phyloP scores from a whole-genome alignment of 1,140 invertebrate species.

The Drosophila navojoa region DNA sequence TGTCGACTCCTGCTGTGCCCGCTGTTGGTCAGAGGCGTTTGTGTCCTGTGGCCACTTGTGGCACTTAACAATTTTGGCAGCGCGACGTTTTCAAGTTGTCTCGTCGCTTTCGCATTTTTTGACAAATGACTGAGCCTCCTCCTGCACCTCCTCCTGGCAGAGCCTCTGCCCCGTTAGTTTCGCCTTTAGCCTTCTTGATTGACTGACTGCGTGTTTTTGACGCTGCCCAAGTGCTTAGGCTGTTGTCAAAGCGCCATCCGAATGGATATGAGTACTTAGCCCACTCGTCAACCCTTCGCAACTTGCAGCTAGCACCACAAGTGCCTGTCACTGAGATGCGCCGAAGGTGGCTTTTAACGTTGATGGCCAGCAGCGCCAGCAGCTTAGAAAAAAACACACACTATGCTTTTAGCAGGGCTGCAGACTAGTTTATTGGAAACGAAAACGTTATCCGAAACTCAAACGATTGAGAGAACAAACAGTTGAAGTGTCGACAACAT shows the following conservation, averaged over 20 bases:
- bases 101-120: slow-evolving; percentile 31
- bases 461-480: background rate
- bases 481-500: background rate
- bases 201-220: slow-evolving; percentile 46
- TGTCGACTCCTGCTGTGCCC: background rate
- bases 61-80: slow-evolving; percentile 66
- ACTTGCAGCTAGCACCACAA: slow-evolving; percentile 19
- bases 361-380: slow-evolving; percentile 6
- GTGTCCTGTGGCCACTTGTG: slow-evolving; percentile 54
- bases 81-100: slow-evolving; percentile 55
- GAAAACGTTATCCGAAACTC: background rate
- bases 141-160: too few species aligned
- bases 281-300: slow-evolving; percentile 12
- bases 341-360: slow-evolving; percentile 25
- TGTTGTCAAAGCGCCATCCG: slow-evolving; percentile 17
- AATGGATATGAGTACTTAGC: slow-evolving; percentile 28
- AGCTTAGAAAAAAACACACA: background rate
- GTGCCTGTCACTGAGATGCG: slow-evolving; percentile 17
- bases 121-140: background rate
- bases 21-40: slow-evolving; percentile 21
- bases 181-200: slow-evolving; percentile 36
- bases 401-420: slow-evolving; percentile 2
- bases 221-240: slow-evolving; percentile 28
- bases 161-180: background rate
- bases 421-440: slow-evolving; percentile 2